Evolutionary conservation across 2,888 invertebrate genomes (phyloP).

Genomic region (Limnephilus lunatus): DNA sequence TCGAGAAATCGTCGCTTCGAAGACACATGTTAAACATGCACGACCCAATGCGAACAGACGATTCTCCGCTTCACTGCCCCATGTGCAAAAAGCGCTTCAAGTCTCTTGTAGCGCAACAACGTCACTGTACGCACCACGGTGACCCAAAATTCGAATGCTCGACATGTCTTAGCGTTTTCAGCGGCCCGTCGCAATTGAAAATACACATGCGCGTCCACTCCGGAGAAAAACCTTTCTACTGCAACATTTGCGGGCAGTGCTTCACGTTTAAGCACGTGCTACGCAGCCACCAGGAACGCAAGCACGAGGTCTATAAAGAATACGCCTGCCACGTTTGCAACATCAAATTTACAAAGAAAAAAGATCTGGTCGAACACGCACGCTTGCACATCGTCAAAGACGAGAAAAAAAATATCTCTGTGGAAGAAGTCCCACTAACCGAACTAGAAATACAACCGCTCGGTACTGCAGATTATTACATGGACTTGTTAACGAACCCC

Average conservation of each 20-base stretch:
- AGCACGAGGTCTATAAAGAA: background rate
- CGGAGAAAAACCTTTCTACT: constrained; percentile 35
- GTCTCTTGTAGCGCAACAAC: background rate
- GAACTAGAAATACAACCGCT: background rate
- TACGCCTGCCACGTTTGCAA: background rate
- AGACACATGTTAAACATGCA: constrained; percentile 36
- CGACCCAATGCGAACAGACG: background rate
- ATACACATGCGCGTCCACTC: constrained; percentile 13
- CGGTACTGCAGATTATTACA: background rate
- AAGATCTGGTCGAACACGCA: background rate
- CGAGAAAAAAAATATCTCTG: background rate
- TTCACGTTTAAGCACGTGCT: constrained; percentile 47
- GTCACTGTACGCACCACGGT: constrained; percentile 1
- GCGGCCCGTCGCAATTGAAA: constrained; percentile 29
- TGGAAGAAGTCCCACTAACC: background rate
- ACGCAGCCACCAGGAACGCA: background rate
- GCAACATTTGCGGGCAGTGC: background rate
- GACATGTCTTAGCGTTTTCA: constrained; percentile 14
- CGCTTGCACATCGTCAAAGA: background rate
- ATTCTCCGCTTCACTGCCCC: background rate
- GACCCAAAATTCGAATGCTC: constrained; percentile 29
- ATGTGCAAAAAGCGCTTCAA: constrained; percentile 17
- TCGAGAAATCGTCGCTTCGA: constrained; percentile 13
- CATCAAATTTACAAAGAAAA: background rate
- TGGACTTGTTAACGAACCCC: background rate